Percentiles rank a stretch among this genome's conserved stretches.
Conservation (phyloP, 2,113 vertebrate species). For the Reinhardtius hippoglossoides region DNA sequence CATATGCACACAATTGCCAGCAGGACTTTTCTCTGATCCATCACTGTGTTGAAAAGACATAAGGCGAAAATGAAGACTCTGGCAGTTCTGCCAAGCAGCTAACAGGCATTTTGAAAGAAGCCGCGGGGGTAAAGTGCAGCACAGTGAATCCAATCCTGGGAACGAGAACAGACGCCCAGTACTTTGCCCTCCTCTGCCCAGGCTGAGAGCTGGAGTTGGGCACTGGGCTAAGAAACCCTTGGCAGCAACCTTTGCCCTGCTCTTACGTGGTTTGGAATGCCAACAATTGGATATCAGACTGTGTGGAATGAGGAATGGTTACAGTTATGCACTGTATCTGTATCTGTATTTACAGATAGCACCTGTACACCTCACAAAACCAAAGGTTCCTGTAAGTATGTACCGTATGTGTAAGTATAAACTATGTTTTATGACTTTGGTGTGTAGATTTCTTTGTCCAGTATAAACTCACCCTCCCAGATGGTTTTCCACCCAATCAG, state of each 20-base stretch:
- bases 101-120: constrained; percentile 55
- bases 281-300: constrained; percentile 47
- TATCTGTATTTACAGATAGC: constrained; percentile 43
- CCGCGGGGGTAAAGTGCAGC: constrained; percentile 40
- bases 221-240: constrained; percentile 43
- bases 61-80: constrained; percentile 36
- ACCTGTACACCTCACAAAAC: constrained; percentile 30
- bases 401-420: background rate
- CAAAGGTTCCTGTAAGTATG: constrained; percentile 17
- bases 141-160: constrained; percentile 49
- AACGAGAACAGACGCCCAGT: constrained; percentile 49
- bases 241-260: constrained; percentile 52
- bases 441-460: constrained; percentile 52
- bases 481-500: constrained; percentile 65
- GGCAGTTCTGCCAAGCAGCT: constrained; percentile 47
- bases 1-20: background rate
- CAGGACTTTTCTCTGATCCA: constrained; percentile 28
- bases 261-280: constrained; percentile 59
- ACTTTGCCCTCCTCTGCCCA: constrained; percentile 37
- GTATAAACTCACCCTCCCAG: constrained; percentile 54
- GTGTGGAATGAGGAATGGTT: constrained; percentile 45
- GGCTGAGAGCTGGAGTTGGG: constrained; percentile 46
- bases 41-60: constrained; percentile 23
- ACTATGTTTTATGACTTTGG: constrained; percentile 37
- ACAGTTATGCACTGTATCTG: constrained; percentile 34